Evolutionary conservation across 2,797 vertebrate genomes (phyloP), one percentile per base, ranked within the genome.

Genomic region (Chiloscyllium punctatum): DNA sequence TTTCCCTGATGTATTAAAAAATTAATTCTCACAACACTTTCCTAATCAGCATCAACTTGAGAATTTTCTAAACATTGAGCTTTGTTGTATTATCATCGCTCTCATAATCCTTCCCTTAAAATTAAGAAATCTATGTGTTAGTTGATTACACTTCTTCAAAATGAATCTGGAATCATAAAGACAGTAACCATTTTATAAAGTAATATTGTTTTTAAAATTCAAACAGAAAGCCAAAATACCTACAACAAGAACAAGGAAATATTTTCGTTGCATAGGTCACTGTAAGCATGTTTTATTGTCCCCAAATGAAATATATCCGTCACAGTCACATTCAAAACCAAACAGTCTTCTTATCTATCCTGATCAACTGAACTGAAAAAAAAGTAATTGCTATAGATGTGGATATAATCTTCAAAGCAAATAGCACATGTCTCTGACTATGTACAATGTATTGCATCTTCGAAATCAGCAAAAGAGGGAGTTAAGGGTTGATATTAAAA

Each of bases 321-420:
- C 66, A 37, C 90, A 92, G 37, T 92, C 37, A 69, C 21, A 92
- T 92, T 92, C 66, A 69, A 92, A 92, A 69, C 30, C 30, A 91
- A 91, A 18, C 33, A 66, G 57, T n/a, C 33, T 42, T 84, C 16
- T 37, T 84, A 66, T 91, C 30, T 33, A 91, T 66, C 87, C 87
- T n/a, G 30, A 90, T n/a, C 57, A 18, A 90, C 57, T 5, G 33
- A n/a, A n/a, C 87, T 66, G 9, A 66, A 84, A 84, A 48, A 48
- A 84, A 84, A 6, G 42, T 84, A 84, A 42, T 84, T 84, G 82
- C 82, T 8, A 42, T 37, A 84, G 5, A 18, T 84, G 77, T 82
- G 79, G 18, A 42, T 42, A 84, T 42, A 88, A 88, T 88, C 25
- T 88, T 88, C 53, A 88, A 57, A 33, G 30, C 48, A 57, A 33